Evolutionary conservation across 2,113 vertebrate species (phyloP).

Genomic region (Pachycephala philippinensis): DNA sequence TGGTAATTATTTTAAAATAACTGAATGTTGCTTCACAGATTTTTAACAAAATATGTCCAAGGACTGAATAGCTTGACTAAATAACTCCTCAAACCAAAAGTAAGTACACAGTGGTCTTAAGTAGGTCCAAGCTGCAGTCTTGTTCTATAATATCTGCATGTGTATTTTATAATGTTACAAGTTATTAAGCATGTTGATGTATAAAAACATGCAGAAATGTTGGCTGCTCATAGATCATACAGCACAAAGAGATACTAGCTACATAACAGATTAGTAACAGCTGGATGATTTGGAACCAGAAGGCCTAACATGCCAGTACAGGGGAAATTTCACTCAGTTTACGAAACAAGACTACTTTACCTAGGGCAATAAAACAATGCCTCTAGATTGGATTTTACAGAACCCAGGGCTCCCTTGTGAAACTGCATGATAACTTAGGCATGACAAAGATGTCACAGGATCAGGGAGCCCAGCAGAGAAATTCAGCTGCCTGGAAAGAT

Average conservation of each 20-base stretch:
- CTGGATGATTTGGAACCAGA: constrained; percentile 38
- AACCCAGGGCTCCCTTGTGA: constrained; percentile 13
- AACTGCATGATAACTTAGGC: background rate
- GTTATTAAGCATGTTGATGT: background rate
- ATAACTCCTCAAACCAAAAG: background rate
- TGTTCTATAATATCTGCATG: background rate
- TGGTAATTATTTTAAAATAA: background rate
- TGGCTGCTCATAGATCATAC: background rate
- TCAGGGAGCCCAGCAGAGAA: constrained; percentile 27
- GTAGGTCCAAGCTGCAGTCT: background rate
- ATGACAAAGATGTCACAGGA: constrained; percentile 49
- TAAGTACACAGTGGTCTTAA: background rate
- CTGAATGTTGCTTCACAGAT: background rate
- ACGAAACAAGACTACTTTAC: constrained; percentile 26
- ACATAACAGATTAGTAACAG: constrained; percentile 51
- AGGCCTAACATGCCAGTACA: constrained; percentile 38
- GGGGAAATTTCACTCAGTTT: constrained; percentile 35
- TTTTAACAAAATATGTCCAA: background rate
- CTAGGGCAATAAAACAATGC: constrained; percentile 36
- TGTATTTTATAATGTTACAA: background rate
- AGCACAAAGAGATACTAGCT: background rate
- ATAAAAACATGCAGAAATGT: background rate
- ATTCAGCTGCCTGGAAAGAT: constrained; percentile 31
- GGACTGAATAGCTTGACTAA: background rate
- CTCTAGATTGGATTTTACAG: constrained; percentile 27